Conservation (phyloP, 2,797 vertebrate species). For the Ctenopoma multispine region DNA sequence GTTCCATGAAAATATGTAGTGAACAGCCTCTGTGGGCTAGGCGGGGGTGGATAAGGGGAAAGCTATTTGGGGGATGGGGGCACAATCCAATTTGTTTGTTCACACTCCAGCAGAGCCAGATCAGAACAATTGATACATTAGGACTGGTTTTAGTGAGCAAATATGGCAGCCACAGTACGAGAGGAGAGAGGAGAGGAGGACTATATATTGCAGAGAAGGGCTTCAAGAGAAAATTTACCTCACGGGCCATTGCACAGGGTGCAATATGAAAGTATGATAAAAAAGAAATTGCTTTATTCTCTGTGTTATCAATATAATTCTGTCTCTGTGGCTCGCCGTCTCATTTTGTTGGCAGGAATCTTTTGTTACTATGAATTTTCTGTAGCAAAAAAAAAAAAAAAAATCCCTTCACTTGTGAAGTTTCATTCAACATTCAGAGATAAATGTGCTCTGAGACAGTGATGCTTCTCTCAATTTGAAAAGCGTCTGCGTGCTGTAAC, state of each 20-base stretch:
- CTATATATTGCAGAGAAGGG: conserved; percentile 62
- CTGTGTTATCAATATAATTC: conserved; percentile 74
- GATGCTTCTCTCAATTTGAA: conserved; percentile 61
- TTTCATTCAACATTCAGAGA: conserved; percentile 63
- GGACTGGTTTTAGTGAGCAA: conserved; percentile 74
- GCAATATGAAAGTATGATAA: conserved; percentile 77
- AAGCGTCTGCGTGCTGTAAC: conserved; percentile 41
- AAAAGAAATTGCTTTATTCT: conserved; percentile 79
- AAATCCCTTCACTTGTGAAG: conserved; percentile 41
- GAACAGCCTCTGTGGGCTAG: conserved; percentile 49
- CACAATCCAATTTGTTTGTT: conserved; percentile 80
- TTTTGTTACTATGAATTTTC: conserved; percentile 70
- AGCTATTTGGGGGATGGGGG: conserved; percentile 69
- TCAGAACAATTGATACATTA: conserved; percentile 82
- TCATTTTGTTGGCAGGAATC: conserved; percentile 61
- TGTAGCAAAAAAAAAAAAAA: conserved; percentile 12
- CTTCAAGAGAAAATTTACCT: conserved; percentile 76
- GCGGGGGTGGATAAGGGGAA: conserved; percentile 56
- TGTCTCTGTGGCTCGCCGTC: conserved; percentile 47
- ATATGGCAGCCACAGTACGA: conserved; percentile 55
- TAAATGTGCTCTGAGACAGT: conserved; percentile 59
- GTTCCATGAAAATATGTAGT: conserved; percentile 67
- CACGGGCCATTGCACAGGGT: conserved; percentile 72
- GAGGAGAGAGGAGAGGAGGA: conserved; percentile 32
- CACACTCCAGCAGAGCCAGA: conserved; percentile 77